Percentiles rank a stretch among this genome's conserved stretches.
phyloP scores from a whole-genome alignment of 1,140 invertebrate species.

The Belonocnema kinseyi region DNA sequence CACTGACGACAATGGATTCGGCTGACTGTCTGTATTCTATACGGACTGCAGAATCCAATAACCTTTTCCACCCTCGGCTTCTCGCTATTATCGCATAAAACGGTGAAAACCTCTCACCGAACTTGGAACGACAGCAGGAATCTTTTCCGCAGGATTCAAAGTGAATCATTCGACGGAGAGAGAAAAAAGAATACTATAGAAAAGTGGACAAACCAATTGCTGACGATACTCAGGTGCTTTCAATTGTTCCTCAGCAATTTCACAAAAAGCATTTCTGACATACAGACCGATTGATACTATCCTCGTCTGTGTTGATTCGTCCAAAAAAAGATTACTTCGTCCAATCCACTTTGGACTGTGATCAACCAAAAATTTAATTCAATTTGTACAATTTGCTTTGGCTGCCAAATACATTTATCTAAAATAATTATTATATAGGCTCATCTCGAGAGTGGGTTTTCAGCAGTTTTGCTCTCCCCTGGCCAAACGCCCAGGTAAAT shows the following conservation, averaged over 20 bases:
- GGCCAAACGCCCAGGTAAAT: no score
- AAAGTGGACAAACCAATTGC: neutral
- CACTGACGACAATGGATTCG: constrained; percentile 22
- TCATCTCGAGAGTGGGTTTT: no score
- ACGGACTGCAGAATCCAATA: constrained; percentile 18
- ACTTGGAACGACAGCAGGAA: constrained; percentile 7
- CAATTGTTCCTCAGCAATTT: neutral
- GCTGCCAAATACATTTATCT: no score
- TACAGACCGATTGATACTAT: neutral
- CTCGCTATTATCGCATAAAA: constrained; percentile 25
- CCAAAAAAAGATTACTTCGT: no score
- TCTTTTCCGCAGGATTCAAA: constrained; percentile 24
- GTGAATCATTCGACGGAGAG: neutral
- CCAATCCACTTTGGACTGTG: no score
- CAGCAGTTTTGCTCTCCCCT: no score
- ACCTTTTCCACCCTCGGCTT: constrained; percentile 1
- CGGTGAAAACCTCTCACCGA: constrained; percentile 9
- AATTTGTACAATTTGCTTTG: no score
- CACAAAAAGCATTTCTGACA: neutral
- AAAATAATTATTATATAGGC: no score
- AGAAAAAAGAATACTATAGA: neutral
- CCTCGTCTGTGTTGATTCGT: neutral
- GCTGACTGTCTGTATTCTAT: constrained; percentile 23
- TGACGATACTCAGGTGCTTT: neutral
- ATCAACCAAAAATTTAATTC: no score